Conservation (phyloP, 2,113 vertebrate genomes). For the Redunca redunca region DNA sequence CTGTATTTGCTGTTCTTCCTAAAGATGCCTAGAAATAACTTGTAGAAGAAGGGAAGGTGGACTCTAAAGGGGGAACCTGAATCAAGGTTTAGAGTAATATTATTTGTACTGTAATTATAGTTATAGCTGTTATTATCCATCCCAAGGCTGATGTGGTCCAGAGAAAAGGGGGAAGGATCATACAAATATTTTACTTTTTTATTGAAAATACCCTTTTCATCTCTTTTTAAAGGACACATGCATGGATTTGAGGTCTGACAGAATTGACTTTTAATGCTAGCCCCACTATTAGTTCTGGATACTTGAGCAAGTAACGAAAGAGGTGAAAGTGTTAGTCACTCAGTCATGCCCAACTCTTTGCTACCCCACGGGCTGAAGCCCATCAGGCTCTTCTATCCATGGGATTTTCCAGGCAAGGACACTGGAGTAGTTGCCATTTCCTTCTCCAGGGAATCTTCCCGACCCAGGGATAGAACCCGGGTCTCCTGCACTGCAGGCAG, state of each 20-base stretch:
- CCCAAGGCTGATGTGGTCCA: background rate
- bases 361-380: background rate
- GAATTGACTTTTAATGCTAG: background rate
- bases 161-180: background rate
- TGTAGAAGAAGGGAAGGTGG: background rate
- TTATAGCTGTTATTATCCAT: background rate
- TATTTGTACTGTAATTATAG: background rate
- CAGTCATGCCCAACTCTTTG: background rate
- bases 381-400: background rate
- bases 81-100: background rate
- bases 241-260: background rate
- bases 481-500: background rate
- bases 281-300: background rate
- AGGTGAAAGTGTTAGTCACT: background rate
- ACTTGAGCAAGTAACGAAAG: background rate
- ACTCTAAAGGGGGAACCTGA: background rate
- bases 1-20: background rate
- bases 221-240: background rate
- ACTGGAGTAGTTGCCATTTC: background rate
- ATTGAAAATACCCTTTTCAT: background rate
- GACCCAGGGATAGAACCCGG: fast-evolving
- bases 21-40: background rate
- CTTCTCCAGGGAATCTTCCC: background rate
- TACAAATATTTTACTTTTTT: background rate
- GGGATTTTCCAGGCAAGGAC: background rate